These are phyloP conservation scores for Turritopsis dohrnii DNA, from an alignment of 30 jellyfish, hydroid and myxozoan genomes.

Conservation along the genomic window DNA sequence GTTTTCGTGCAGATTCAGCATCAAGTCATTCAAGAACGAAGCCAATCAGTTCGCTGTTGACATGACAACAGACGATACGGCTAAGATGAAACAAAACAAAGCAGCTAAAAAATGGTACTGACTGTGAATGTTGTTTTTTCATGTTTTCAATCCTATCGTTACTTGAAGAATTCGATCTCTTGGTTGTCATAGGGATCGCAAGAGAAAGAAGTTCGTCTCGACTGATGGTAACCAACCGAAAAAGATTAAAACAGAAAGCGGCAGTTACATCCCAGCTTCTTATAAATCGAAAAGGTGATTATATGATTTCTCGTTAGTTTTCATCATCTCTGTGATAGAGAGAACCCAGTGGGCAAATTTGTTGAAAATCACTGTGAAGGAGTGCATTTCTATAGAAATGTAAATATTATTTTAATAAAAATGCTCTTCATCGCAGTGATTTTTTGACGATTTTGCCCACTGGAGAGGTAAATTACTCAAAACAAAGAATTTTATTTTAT, in stretches of 20 bases:
- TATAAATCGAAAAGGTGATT: constrained; percentile 84
- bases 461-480: too few relatives aligned
- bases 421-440: too few relatives aligned
- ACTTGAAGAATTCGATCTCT: too few relatives aligned
- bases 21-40: constrained; percentile 75
- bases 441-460: too few relatives aligned
- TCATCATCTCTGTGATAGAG: too few relatives aligned
- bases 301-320: too few relatives aligned
- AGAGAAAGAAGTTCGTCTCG: constrained; percentile 80
- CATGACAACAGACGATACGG: constrained; percentile 70
- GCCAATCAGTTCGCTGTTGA: constrained; percentile 74
- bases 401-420: too few relatives aligned
- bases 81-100: constrained; percentile 43
- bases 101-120: constrained; percentile 81
- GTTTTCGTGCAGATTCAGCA: constrained; percentile 55
- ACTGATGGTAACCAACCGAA: constrained; percentile 55
- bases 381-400: too few relatives aligned
- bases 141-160: too few relatives aligned
- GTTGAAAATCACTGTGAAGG: too few relatives aligned
- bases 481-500: not conserved
- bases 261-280: constrained; percentile 82
- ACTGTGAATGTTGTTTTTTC: not conserved
- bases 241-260: constrained; percentile 91
- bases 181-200: constrained; percentile 94
- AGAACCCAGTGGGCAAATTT: too few relatives aligned